Evolutionary conservation across 92 coral and sea anemone genomes (phyloP).

Genomic region (Virgularia gustaviana): DNA sequence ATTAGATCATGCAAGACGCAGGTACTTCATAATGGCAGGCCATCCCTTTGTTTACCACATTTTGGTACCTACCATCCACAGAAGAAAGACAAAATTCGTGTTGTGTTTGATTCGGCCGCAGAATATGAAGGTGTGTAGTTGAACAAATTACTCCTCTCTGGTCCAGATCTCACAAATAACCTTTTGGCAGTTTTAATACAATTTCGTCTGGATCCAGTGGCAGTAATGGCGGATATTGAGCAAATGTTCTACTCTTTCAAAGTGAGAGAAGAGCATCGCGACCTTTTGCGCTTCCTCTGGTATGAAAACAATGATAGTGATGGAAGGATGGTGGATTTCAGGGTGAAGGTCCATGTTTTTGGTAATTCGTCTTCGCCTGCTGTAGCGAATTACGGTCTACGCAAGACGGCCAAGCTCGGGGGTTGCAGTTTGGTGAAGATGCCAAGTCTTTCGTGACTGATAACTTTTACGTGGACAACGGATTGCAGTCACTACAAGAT

Average conservation of each 20-base stretch:
- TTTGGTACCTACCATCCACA: too few species aligned
- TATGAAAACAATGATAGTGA: slow-evolving; percentile 34
- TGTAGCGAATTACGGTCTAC: slow-evolving; percentile 48
- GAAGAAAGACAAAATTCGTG: slow-evolving; percentile 44
- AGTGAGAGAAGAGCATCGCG: background rate
- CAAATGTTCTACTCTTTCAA: slow-evolving; percentile 28
- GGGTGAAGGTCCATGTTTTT: slow-evolving; percentile 47
- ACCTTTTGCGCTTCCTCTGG: slow-evolving; percentile 9
- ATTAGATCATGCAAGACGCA: slow-evolving; percentile 25
- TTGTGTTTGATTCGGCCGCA: too few species aligned
- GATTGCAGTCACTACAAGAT: slow-evolving; percentile 41
- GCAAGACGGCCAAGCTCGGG: slow-evolving; percentile 45
- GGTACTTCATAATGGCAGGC: background rate
- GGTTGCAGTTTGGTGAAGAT: slow-evolving; percentile 42
- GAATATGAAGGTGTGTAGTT: slow-evolving; percentile 41
- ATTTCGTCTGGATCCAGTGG: background rate
- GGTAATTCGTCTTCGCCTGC: slow-evolving; percentile 55
- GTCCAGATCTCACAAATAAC: slow-evolving; percentile 1
- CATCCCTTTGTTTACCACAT: too few species aligned
- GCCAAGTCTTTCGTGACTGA: slow-evolving; percentile 37
- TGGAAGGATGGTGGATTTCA: slow-evolving; percentile 27
- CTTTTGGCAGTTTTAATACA: background rate
- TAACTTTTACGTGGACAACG: slow-evolving; percentile 50
- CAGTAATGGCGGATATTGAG: slow-evolving; percentile 10
- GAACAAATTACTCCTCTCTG: too few species aligned